Base-by-base conservation (phyloP, 2,113 vertebrate genomes). In the Sapayoa aenigma region DNA sequence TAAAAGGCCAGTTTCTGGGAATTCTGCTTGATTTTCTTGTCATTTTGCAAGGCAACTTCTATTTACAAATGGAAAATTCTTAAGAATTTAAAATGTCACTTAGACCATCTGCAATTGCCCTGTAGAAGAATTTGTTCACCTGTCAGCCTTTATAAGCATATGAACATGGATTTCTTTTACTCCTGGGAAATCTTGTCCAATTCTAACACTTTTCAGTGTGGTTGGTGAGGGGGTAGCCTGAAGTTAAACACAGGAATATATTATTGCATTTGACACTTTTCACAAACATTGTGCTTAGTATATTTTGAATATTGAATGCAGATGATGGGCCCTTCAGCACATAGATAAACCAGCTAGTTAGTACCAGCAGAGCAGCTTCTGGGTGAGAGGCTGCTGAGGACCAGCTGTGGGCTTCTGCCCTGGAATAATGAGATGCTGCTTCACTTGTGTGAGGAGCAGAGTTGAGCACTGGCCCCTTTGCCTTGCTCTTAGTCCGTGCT, bases 131-230 rank as follows among this genome's bases (percentile, higher is more conserved):
- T 93, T 84, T 95, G 94, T 84, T 97, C 92, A 96, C 84, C 93
- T 87, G 89, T 92, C 96, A 95, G 69, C 84, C 80, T 94, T 84
- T 75, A 72, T 94, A 84, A 97, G 77, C 28, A 3, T 15, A 59
- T 39, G 65, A 89, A 66, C 83, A n/a, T 17, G 65, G 80, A 93
- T 90, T 92, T 85, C 72, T 56, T 52, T 91, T 62, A 69, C 94
- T 97, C 76, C 71, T 94, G 95, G 96, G 95, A 96, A 92, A 94
- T 94, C 72, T 84, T 60, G 47, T 88, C 88, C 55, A 28, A 62
- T 67, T 81, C 94, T 58, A 65, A 89, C 76, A 18, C 85, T 87
- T 90, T 59, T 6, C 55, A 19, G 56, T 11, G 65, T n/a, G 69
- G 35, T 3, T 82, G 88, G 81, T 4, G 5, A 55, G 41, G 79